phyloP scores from a whole-genome alignment of 1,140 invertebrate genomes.

The Chelonus insularis region DNA sequence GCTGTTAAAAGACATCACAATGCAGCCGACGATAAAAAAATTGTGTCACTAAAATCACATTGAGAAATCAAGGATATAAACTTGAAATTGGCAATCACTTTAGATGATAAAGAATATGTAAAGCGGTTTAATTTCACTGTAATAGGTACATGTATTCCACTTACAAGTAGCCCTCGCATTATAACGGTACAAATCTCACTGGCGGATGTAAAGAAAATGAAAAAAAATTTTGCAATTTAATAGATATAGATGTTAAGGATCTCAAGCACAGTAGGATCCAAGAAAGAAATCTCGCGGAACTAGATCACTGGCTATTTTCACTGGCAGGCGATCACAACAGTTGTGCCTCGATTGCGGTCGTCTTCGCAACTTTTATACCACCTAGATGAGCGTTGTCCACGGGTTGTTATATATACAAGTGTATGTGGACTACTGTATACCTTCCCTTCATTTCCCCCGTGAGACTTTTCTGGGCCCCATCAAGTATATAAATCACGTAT shows the following conservation, averaged over 20 bases:
- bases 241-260: background rate
- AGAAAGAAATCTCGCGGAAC: background rate
- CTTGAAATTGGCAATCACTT: too few species aligned
- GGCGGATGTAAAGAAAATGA: too few species aligned
- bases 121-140: too few species aligned
- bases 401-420: background rate
- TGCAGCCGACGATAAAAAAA: too few species aligned
- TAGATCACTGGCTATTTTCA: conserved; percentile 20
- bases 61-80: too few species aligned
- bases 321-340: conserved; percentile 19
- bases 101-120: too few species aligned
- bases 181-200: too few species aligned
- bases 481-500: conserved; percentile 18
- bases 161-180: conserved; percentile 24
- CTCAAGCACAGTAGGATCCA: background rate
- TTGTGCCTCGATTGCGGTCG: conserved; percentile 19
- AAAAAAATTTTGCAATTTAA: too few species aligned
- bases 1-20: too few species aligned
- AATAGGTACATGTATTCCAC: too few species aligned
- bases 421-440: conserved; percentile 6
- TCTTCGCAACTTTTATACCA: conserved; percentile 23
- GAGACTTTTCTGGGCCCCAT: conserved; percentile 5
- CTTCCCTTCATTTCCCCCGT: conserved; percentile 25
- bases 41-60: too few species aligned
- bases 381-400: conserved; percentile 2